A percentile compares a stretch with the other conserved stretches of the same genome.
phyloP scores from a whole-genome alignment of 2,888 invertebrate species.

The Galeruca laticollis region DNA sequence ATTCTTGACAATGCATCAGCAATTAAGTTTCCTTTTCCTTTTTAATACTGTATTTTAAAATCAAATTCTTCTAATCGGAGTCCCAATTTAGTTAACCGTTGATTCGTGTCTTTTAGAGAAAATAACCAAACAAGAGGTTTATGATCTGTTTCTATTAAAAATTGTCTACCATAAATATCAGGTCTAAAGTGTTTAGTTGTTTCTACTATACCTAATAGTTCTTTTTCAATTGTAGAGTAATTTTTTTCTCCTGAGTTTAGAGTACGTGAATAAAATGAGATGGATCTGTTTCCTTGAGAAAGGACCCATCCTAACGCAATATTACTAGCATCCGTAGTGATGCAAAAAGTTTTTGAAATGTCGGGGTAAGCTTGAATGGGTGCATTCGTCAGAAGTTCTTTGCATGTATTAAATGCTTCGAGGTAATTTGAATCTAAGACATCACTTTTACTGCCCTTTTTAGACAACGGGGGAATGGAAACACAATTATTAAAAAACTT shows the following conservation, averaged over 20 bases:
- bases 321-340: slow-evolving; percentile 49
- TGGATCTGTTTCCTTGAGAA: slow-evolving; percentile 46
- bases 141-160: too few relatives aligned
- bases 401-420: slow-evolving; percentile 46
- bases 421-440: slow-evolving; percentile 33
- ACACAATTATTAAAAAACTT: slow-evolving; percentile 34
- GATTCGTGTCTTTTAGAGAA: too few relatives aligned
- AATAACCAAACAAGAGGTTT: too few relatives aligned
- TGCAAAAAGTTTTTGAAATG: slow-evolving; percentile 45
- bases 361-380: slow-evolving; percentile 49
- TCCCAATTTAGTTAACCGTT: slow-evolving; percentile 38
- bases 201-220: slow-evolving; percentile 47
- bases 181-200: slow-evolving; percentile 48
- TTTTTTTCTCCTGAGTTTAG: slow-evolving; percentile 48
- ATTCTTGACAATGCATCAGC: slow-evolving; percentile 41
- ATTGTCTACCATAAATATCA: slow-evolving; percentile 46
- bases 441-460: slow-evolving; percentile 38
- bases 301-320: slow-evolving; percentile 46
- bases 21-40: slow-evolving; percentile 43
- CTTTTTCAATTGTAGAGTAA: slow-evolving; percentile 50
- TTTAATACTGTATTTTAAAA: slow-evolving; percentile 37
- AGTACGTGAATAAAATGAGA: slow-evolving; percentile 46
- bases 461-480: slow-evolving; percentile 40
- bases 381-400: slow-evolving; percentile 50
- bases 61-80: slow-evolving; percentile 40